phyloP scores from a whole-genome alignment of 2,113 vertebrate genomes.

The Archocentrus centrarchus region DNA sequence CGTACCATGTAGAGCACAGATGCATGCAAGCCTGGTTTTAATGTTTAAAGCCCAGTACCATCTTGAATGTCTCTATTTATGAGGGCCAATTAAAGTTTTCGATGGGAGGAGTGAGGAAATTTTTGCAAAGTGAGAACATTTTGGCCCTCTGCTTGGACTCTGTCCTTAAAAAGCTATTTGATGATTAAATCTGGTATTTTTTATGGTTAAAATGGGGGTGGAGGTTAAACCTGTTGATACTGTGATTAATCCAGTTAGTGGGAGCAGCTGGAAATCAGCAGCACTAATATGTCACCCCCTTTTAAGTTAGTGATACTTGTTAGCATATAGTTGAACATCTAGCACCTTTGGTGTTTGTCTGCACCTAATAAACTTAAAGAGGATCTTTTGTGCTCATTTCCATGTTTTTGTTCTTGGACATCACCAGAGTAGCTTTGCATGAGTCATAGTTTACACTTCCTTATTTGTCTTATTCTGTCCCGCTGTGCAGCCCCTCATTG shows the following conservation, averaged over 20 bases:
- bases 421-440: not conserved
- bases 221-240: not conserved
- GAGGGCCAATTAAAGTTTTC: not conserved
- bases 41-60: not conserved
- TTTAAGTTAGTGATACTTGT: not conserved
- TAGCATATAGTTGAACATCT: not conserved
- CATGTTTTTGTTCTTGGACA: not conserved
- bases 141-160: not conserved
- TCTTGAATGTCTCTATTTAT: conserved; percentile 1
- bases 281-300: not conserved
- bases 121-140: conserved; percentile 22
- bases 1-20: conserved; percentile 21
- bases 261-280: not conserved
- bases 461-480: not conserved
- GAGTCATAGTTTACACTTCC: not conserved
- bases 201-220: not conserved
- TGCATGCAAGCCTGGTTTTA: not conserved
- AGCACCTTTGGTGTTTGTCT: not conserved
- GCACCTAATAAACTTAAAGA: not conserved
- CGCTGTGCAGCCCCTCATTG: not conserved
- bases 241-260: not conserved
- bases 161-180: conserved; percentile 10
- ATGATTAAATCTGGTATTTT: not conserved
- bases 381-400: not conserved
- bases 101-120: not conserved